phyloP scores from a whole-genome alignment of 2,888 invertebrate genomes.

The Himalopsyche japonica region DNA sequence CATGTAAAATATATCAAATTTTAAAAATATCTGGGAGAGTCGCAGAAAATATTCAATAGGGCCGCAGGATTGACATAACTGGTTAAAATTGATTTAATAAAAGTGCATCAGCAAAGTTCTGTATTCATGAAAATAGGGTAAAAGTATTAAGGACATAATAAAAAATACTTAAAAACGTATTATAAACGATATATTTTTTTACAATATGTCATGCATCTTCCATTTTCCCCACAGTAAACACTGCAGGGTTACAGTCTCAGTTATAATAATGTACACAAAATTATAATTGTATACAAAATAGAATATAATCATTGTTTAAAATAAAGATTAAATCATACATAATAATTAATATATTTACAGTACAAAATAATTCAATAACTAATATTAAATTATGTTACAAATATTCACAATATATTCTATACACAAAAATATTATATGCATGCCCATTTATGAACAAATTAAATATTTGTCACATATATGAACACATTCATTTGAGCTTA shows the following conservation, averaged over 20 bases:
- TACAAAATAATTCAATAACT: neutral
- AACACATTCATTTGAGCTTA: neutral
- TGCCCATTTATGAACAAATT: neutral
- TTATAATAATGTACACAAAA: neutral
- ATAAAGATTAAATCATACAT: neutral
- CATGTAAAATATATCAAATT: no score
- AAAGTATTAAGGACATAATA: neutral
- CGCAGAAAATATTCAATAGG: no score
- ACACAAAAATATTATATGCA: neutral
- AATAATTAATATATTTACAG: neutral
- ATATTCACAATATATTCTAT: neutral
- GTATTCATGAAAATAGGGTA: neutral
- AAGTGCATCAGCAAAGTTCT: neutral
- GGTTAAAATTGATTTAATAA: neutral
- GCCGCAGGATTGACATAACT: no score
- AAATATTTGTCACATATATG: neutral
- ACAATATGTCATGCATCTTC: neutral
- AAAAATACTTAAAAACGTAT: neutral
- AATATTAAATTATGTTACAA: neutral
- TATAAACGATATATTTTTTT: neutral
- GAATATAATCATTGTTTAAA: neutral
- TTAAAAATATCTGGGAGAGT: no score
- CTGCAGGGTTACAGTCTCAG: neutral
- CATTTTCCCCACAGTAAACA: neutral
- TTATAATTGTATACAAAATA: neutral